phyloP scores from a whole-genome alignment of 2,888 invertebrate species.

The Trichogramma dendrolimi region DNA sequence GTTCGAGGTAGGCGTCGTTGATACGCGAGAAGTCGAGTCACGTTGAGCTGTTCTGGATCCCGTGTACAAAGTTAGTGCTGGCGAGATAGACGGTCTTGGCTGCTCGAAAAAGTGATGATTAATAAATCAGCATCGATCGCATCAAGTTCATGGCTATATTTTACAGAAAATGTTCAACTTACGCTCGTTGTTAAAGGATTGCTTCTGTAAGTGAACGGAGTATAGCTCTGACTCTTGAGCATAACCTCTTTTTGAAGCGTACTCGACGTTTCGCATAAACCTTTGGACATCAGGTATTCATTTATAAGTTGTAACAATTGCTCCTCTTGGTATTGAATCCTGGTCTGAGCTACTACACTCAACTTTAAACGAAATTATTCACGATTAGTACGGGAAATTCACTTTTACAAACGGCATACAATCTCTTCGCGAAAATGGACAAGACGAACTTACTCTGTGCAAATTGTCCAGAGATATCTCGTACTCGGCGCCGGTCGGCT shows the following conservation, averaged over 20 bases:
- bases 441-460: constrained; percentile 63
- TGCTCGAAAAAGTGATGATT: constrained; percentile 21
- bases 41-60: constrained; percentile 36
- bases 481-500: constrained; percentile 70
- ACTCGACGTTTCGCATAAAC: constrained; percentile 68
- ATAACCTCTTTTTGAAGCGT: constrained; percentile 74
- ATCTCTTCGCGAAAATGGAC: background rate
- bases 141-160: constrained; percentile 4
- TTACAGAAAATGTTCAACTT: constrained; percentile 19
- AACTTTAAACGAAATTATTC: constrained; percentile 56
- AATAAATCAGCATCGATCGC: background rate
- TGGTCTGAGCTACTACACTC: constrained; percentile 93
- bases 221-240: constrained; percentile 58
- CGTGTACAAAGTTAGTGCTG: constrained; percentile 48
- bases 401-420: background rate
- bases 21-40: constrained; percentile 38
- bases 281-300: constrained; percentile 77
- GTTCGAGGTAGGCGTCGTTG: constrained; percentile 42
- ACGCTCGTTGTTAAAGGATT: constrained; percentile 39
- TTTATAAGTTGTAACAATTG: constrained; percentile 89
- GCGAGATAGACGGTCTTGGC: constrained; percentile 45
- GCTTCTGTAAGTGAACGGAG: constrained; percentile 47
- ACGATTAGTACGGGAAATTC: background rate
- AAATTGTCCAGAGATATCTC: constrained; percentile 86
- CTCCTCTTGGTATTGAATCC: constrained; percentile 89